Evolutionary conservation across 2,797 vertebrate genomes (phyloP), one percentile per base, ranked within the genome.

Genomic region (Emydoidea blandingii): DNA sequence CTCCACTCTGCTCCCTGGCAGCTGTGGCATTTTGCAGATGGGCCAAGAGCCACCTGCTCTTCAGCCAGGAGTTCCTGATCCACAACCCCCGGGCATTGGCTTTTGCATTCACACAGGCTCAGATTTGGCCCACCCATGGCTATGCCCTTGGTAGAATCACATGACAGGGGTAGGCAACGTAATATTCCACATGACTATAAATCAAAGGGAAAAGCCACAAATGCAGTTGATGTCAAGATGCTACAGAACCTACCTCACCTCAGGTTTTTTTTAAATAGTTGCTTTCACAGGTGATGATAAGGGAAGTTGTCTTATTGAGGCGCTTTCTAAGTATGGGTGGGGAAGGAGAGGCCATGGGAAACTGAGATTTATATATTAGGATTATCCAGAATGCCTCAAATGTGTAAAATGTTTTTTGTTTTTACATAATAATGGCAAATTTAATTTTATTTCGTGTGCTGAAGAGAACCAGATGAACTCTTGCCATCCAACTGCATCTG

Each of bases 381-480:
- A 90, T 91, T 92, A 8, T 95, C 31, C 21, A 2, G 54, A 65
- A 83, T 87, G 88, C 29, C 47, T 92, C 88, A 87, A 59, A 50
- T 96, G 88, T 95, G 90, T 74, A 85, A 85, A 88, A 78, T 94
- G 57, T 92, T 96, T 81, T 95, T 34, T 86, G 34, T 19, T 59
- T 12, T 90, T 87, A 92, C 88, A 95, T 92, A 59, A 94, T 95
- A 94, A 95, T 94, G 91, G 90, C 57, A 95, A 95, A 91, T 37
- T 78, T 91, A 94, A 84, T 94, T 97, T 90, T 92, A 92, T 91
- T 95, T 95, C 86, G 81, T 90, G 57, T 91, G 92, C 88, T 89
- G 25, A 86, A 96, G 89, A 96, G 92, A 97, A 96, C 74, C 90
- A 96, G 91, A 94, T 97, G 91, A 98, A 96, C 91, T 95, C 91